phyloP scores from a whole-genome alignment of 1,140 invertebrate genomes.

The Macrosteles quadrilineatus region DNA sequence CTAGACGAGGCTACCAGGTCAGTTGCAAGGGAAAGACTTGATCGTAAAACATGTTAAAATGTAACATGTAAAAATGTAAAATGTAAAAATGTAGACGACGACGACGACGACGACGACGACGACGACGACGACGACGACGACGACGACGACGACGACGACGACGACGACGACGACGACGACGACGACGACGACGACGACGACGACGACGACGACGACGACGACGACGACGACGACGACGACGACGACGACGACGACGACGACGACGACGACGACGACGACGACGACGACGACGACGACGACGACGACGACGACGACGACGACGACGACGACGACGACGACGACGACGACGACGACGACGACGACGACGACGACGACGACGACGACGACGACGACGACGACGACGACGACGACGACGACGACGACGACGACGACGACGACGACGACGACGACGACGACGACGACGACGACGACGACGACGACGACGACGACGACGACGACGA shows the following conservation, averaged over 20 bases:
- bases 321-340: constrained; percentile 1
- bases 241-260: constrained; percentile 1
- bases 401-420: constrained; percentile 1
- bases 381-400: constrained; percentile 1
- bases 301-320: constrained; percentile 1
- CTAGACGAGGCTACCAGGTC: too few species aligned
- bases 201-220: constrained; percentile 1
- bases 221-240: constrained; percentile 1
- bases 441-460: constrained; percentile 1
- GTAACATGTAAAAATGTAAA: too few species aligned
- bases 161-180: constrained; percentile 1
- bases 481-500: constrained; percentile 1
- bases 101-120: too few species aligned
- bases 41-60: too few species aligned
- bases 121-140: constrained; percentile 1
- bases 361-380: constrained; percentile 1
- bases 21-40: too few species aligned
- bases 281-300: constrained; percentile 1
- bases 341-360: constrained; percentile 1
- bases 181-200: constrained; percentile 1
- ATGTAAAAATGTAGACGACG: too few species aligned
- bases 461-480: constrained; percentile 1
- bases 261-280: constrained; percentile 1
- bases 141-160: constrained; percentile 1
- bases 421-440: constrained; percentile 1